These are phyloP conservation scores for Athrips mouffetella DNA, from an alignment of 2,888 invertebrate genomes.

Conservation along the genomic window DNA sequence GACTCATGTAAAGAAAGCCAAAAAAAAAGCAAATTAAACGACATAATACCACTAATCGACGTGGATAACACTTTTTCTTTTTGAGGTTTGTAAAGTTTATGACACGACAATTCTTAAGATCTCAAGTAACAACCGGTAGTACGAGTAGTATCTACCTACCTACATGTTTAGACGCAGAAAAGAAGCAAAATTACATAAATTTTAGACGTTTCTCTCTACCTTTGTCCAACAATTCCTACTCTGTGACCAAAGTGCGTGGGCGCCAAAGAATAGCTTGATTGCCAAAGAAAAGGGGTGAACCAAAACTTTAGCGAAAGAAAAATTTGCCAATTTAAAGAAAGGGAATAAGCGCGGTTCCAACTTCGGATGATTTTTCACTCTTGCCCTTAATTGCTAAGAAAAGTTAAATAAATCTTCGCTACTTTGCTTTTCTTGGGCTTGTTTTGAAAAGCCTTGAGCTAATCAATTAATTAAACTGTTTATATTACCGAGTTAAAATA, in stretches of 20 bases:
- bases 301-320: slow-evolving; percentile 67
- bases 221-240: slow-evolving; percentile 21
- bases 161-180: neutral
- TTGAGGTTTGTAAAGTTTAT: too few relatives aligned
- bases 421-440: slow-evolving; percentile 63
- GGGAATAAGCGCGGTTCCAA: slow-evolving; percentile 56
- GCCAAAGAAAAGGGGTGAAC: slow-evolving; percentile 71
- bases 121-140: too few relatives aligned
- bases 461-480: slow-evolving; percentile 73
- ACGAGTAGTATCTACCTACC: too few relatives aligned
- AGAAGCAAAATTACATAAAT: neutral
- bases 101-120: too few relatives aligned
- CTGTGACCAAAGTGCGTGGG: slow-evolving; percentile 41
- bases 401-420: slow-evolving; percentile 73
- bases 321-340: slow-evolving; percentile 72
- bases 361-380: slow-evolving; percentile 74
- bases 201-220: neutral
- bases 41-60: too few relatives aligned
- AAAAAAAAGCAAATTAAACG: too few relatives aligned
- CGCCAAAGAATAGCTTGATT: slow-evolving; percentile 62
- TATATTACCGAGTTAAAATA: slow-evolving; percentile 35
- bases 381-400: slow-evolving; percentile 71
- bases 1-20: too few relatives aligned
- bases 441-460: slow-evolving; percentile 52
- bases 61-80: too few relatives aligned